phyloP scores from a whole-genome alignment of 2,888 invertebrate species.

The Stratiomys singularior region DNA sequence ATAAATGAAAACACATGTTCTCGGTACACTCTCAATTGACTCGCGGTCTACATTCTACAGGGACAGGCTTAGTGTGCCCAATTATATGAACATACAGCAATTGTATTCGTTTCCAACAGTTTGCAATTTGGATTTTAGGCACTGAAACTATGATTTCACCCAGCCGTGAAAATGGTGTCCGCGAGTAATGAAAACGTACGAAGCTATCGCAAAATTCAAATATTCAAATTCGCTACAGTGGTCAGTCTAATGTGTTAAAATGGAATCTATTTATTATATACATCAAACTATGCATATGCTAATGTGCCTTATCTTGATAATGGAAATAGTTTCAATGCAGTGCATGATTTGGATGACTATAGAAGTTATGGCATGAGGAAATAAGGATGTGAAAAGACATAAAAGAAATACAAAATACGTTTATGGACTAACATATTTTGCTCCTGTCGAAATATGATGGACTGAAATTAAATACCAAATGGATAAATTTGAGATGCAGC shows the following conservation, averaged over 20 bases:
- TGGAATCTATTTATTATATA: background rate
- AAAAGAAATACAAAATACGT: too few species aligned
- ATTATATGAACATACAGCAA: background rate
- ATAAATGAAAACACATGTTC: slow-evolving; percentile 35
- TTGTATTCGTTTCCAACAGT: background rate
- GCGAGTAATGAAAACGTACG: slow-evolving; percentile 6
- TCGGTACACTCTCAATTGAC: background rate
- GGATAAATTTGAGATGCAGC: too few species aligned
- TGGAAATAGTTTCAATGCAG: too few species aligned
- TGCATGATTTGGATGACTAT: too few species aligned
- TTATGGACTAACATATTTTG: too few species aligned
- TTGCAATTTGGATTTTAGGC: background rate
- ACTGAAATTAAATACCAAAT: too few species aligned
- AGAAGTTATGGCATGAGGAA: too few species aligned
- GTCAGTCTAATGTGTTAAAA: background rate
- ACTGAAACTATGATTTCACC: slow-evolving; percentile 3
- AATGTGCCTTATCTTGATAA: too few species aligned
- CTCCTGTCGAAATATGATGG: too few species aligned
- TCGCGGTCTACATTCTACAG: background rate
- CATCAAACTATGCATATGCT: too few species aligned
- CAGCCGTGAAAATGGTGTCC: slow-evolving; percentile 20
- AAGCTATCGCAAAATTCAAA: background rate
- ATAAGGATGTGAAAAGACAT: too few species aligned
- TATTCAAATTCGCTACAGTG: background rate
- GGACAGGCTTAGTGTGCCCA: background rate